Evolutionary conservation across 2,113 vertebrate genomes (phyloP).

Genomic region (Strix aluco): DNA sequence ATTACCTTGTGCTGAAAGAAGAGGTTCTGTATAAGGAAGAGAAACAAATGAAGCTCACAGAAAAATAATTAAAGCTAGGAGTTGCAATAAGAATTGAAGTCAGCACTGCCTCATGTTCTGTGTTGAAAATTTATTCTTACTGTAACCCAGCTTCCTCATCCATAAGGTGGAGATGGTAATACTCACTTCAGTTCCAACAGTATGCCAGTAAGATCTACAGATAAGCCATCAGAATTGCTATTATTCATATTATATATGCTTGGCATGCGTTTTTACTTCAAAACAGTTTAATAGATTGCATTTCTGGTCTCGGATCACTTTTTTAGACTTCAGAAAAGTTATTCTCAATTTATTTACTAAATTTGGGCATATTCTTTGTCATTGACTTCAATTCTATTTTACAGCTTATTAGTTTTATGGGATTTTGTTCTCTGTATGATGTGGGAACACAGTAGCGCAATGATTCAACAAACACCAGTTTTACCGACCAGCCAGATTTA

Average conservation of each 20-base stretch:
- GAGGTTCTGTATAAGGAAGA: conserved; percentile 19
- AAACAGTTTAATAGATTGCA: not conserved
- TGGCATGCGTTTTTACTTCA: not conserved
- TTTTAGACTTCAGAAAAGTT: not conserved
- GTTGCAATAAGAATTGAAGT: conserved; percentile 18
- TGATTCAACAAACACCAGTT: conserved; percentile 44
- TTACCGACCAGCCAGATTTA: conserved; percentile 57
- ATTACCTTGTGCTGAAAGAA: conserved; percentile 63
- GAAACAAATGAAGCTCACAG: conserved; percentile 13
- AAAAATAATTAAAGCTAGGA: conserved; percentile 56
- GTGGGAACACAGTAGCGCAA: conserved; percentile 37
- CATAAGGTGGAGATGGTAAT: conserved; percentile 35
- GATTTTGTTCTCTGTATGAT: conserved; percentile 7
- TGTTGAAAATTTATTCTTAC: conserved; percentile 34
- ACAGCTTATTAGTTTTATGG: conserved; percentile 17
- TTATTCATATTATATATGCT: conserved; percentile 11
- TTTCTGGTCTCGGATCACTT: not conserved
- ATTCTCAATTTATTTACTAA: not conserved
- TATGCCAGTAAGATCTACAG: conserved; percentile 38
- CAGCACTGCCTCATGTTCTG: not conserved
- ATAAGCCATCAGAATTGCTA: conserved; percentile 33
- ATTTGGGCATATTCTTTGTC: not conserved
- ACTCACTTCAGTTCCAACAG: not conserved
- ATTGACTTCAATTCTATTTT: conserved; percentile 10
- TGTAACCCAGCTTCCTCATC: conserved; percentile 30